A percentile compares a stretch with the other conserved stretches of the same genome.
Evolutionary conservation across 2,797 vertebrate genomes (phyloP).

Genomic region (Sebastes alutus): DNA sequence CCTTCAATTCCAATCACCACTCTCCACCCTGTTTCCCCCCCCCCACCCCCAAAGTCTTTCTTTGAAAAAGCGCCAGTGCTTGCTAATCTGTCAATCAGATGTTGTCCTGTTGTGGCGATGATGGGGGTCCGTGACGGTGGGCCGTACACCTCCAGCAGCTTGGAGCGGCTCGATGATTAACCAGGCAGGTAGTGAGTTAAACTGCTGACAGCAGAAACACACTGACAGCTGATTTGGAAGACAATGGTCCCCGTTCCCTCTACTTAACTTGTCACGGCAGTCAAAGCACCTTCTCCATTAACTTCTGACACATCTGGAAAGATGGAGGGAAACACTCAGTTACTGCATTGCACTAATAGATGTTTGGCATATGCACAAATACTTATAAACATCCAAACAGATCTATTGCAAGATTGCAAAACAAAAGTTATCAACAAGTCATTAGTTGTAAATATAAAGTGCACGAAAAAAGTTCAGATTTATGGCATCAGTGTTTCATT

Average conservation of each 20-base stretch:
- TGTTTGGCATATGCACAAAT: neutral
- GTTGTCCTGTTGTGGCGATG: constrained; percentile 77
- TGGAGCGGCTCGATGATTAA: constrained; percentile 85
- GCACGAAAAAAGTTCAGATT: neutral
- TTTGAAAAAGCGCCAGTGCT: constrained; percentile 78
- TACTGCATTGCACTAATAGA: neutral
- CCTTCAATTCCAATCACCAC: constrained; percentile 67
- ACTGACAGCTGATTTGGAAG: constrained; percentile 86
- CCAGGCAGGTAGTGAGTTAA: constrained; percentile 85
- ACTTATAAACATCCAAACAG: neutral
- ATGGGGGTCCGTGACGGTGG: constrained; percentile 66
- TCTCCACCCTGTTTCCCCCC: constrained; percentile 37
- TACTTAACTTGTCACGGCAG: constrained; percentile 86
- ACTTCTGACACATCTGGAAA: constrained; percentile 63
- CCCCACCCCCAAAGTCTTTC: constrained; percentile 51
- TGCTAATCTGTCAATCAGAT: constrained; percentile 86
- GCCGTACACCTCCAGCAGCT: constrained; percentile 80
- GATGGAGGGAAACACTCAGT: constrained; percentile 52
- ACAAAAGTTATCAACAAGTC: neutral
- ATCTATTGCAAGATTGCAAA: neutral
- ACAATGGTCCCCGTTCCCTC: constrained; percentile 80
- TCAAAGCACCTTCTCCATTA: constrained; percentile 81
- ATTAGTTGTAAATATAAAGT: neutral
- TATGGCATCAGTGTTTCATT: neutral
- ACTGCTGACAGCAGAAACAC: constrained; percentile 82